Conservation (phyloP, 1,140 invertebrate genomes). For the Drosophila suzukii region DNA sequence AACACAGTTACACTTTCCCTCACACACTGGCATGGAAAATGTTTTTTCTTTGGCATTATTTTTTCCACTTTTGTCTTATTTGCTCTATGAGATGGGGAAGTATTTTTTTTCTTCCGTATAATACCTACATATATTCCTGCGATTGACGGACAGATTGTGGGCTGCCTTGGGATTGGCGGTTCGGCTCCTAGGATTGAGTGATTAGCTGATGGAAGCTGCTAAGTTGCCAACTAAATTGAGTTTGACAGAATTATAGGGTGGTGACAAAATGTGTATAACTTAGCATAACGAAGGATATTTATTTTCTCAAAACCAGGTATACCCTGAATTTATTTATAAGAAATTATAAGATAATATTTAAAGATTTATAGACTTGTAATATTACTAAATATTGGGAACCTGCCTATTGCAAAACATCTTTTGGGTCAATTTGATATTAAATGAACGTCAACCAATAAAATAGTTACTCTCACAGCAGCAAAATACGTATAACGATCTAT, state of each 20-base stretch:
- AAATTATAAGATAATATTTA: too few species aligned
- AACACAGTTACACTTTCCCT: conserved; percentile 62
- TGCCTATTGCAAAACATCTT: too few species aligned
- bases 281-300: too few species aligned
- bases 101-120: conserved; percentile 3
- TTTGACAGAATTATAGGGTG: conserved; percentile 11
- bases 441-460: too few species aligned
- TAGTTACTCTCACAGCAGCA: too few species aligned
- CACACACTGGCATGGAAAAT: conserved; percentile 18
- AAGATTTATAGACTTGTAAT: too few species aligned
- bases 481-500: too few species aligned
- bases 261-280: too few species aligned
- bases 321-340: not conserved
- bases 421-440: too few species aligned
- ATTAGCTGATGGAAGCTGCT: conserved; percentile 30
- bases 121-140: conserved; percentile 10
- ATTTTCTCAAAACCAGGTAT: too few species aligned
- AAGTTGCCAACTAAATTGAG: conserved; percentile 23
- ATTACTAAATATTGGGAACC: too few species aligned
- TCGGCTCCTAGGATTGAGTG: conserved; percentile 31
- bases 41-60: conserved; percentile 43
- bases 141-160: conserved; percentile 48
- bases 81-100: conserved; percentile 18
- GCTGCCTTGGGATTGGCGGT: not conserved
- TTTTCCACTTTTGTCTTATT: conserved; percentile 63